A percentile compares a stretch with the other conserved stretches of the same genome.
Conservation (phyloP, 2,888 invertebrate species). For the Cataglyphis cursor region DNA sequence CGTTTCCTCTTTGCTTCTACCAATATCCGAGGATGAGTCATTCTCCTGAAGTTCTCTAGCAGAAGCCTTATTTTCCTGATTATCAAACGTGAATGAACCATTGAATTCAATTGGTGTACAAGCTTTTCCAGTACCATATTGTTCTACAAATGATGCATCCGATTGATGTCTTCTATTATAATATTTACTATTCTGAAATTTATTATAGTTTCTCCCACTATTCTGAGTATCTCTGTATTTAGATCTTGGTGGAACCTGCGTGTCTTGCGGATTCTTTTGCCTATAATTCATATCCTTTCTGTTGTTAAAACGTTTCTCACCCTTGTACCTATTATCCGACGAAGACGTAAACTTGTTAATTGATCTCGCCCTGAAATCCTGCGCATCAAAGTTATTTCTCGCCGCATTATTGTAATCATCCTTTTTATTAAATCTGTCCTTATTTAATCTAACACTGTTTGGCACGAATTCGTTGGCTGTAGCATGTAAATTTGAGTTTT, state of each 20-base stretch:
- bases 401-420: neutral
- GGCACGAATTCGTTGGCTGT: slow-evolving; percentile 89
- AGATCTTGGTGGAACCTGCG: slow-evolving; percentile 63
- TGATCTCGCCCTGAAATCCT: slow-evolving; percentile 28
- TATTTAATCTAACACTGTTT: slow-evolving; percentile 72
- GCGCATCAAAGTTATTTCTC: neutral
- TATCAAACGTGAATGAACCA: neutral
- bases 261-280: slow-evolving; percentile 66
- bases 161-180: slow-evolving; percentile 60
- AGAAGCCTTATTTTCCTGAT: slow-evolving; percentile 17
- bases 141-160: slow-evolving; percentile 1
- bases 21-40: slow-evolving; percentile 3
- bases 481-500: slow-evolving; percentile 88
- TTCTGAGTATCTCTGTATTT: slow-evolving; percentile 67
- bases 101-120: neutral
- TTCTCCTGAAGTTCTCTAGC: slow-evolving; percentile 38
- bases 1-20: slow-evolving; percentile 22
- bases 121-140: neutral
- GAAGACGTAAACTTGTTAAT: slow-evolving; percentile 19
- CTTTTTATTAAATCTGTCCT: slow-evolving; percentile 7
- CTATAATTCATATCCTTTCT: slow-evolving; percentile 69
- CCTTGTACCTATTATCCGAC: slow-evolving; percentile 63
- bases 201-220: slow-evolving; percentile 70
- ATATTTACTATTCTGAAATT: slow-evolving; percentile 77
- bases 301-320: slow-evolving; percentile 70